Base-by-base conservation (phyloP, 2,797 vertebrate species). In the Eulemur mongoz region DNA sequence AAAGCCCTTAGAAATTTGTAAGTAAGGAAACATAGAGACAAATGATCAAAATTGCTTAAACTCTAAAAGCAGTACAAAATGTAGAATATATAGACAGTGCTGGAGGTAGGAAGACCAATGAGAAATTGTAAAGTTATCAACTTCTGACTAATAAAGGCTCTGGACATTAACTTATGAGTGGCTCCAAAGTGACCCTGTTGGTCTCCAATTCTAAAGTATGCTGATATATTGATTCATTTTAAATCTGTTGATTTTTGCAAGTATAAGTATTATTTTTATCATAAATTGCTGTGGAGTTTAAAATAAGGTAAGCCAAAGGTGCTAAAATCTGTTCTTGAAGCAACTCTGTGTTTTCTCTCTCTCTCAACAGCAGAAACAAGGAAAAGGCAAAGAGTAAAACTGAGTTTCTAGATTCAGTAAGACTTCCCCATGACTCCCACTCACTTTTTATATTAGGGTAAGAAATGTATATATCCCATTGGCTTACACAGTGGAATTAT, bases 391-490 rank as follows among this genome's bases (percentile, higher is more conserved):
- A 69, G 70, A 94, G 52, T 23, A 79, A 98, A 96, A 85, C 35
- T 20, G 17, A 95, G 13, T 23, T 59, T 12, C 86, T 13, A 5
- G 14, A 95, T 79, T 54, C 40, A 79, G 0, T 67, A 93, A 89
- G 10, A 82, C 2, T 97, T 35, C 2, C 22, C 4, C 72, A 43
- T 48, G 81, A 4, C 81, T 22, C 0, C n/a, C 80, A 80, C 67
- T 97, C 70, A 98, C 0, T 61, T 86, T 89, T 89, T 95, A 65
- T 87, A 78, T 89, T 85, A 95, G 45, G 89, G 72, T 87, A 75
- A 22, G 79, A 97, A 87, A 50, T 65, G 59, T 92, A 98, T 93
- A 94, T 88, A 94, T 75, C 15, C 5, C 32, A 48, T 50, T 92
- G 35, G 13, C 89, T 54, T 81, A 40, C 48, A 93, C 30, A 93